Base-by-base conservation (phyloP, 1,140 invertebrate genomes). In the Orius laevigatus region DNA sequence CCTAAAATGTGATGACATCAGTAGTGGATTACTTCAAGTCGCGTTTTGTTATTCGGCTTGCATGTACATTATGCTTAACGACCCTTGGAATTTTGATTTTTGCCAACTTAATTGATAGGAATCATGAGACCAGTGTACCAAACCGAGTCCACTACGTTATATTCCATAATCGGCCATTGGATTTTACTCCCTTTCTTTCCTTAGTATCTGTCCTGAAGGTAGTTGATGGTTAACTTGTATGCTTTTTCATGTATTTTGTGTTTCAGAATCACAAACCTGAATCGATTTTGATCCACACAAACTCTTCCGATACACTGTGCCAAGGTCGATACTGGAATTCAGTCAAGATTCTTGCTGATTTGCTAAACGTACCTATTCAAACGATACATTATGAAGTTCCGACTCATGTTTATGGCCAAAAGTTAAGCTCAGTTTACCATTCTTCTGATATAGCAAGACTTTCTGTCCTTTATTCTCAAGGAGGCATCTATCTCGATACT, bases 401-500 rank as follows among this genome's bases (percentile, higher is more conserved):
- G 2, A 56, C 56, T 12, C 56, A 59, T 49, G 57, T 62, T 8
- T 62, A 55, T 51, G 61, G 61, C 11, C 59, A 62, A 40, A 52
- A 49, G n/a, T 44, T 62, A 16, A 60, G 58, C 49, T 58, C 57
- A 4, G 43, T 66, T 6, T 63, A 60, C 52, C 66, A 67, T 49
- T 54, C 58, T 14, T 57, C 63, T 12, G 66, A 68, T 53, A 56
- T 68, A 12, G 56, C 58, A 12, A 52, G 66, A 19, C 51, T 68
- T 8, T 43, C 56, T 35, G 52, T 66, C 5, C 48, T 68, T 8
- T 58, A 56, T 54, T 38, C 56, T 47, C 58, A 56, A 46, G 66
- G 66, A 14, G 66, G 66, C 8, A 66, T 68, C 32, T 67, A 60
- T 50, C 50, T 68, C 2, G 66, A 68, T 51, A 61, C 58, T 34